phyloP scores from a whole-genome alignment of 30 jellyfish, hydroid and myxozoan species.

The Sanderia malayensis region DNA sequence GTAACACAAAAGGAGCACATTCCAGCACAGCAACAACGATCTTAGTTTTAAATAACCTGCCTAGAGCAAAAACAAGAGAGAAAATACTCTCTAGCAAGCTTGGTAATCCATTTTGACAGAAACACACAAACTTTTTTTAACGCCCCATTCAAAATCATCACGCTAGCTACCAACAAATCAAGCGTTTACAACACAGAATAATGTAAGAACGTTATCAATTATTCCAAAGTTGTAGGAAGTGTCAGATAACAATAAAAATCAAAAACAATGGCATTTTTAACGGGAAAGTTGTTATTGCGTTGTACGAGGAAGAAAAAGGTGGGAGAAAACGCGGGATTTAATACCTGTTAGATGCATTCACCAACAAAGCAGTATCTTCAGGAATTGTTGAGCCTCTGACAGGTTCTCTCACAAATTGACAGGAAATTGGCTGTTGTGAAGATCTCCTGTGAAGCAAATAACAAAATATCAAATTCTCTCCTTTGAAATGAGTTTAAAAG shows the following conservation, averaged over 20 bases:
- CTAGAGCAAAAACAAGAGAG: constrained; percentile 1
- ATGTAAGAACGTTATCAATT: not conserved
- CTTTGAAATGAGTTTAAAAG: not conserved
- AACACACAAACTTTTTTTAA: not conserved
- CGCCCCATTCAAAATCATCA: too few species aligned
- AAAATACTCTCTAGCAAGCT: too few species aligned
- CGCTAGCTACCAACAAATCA: too few species aligned
- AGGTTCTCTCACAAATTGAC: not conserved
- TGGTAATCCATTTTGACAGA: not conserved
- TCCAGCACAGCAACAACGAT: not conserved
- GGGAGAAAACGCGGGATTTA: not conserved
- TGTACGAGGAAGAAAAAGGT: not conserved
- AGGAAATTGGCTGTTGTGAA: not conserved
- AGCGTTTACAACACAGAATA: not conserved
- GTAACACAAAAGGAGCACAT: not conserved
- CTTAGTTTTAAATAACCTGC: not conserved
- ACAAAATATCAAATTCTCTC: not conserved
- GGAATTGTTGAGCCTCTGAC: not conserved
- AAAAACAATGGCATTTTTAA: too few species aligned
- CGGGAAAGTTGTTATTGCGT: too few species aligned
- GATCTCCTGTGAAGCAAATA: not conserved
- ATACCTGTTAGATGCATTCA: not conserved
- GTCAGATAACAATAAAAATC: too few species aligned
- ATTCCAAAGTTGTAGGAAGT: not conserved
- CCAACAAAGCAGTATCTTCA: not conserved